These are phyloP conservation scores for Schizothorax lantsangensis DNA, from an alignment of 2,797 vertebrate genomes.

Conservation along the genomic window DNA sequence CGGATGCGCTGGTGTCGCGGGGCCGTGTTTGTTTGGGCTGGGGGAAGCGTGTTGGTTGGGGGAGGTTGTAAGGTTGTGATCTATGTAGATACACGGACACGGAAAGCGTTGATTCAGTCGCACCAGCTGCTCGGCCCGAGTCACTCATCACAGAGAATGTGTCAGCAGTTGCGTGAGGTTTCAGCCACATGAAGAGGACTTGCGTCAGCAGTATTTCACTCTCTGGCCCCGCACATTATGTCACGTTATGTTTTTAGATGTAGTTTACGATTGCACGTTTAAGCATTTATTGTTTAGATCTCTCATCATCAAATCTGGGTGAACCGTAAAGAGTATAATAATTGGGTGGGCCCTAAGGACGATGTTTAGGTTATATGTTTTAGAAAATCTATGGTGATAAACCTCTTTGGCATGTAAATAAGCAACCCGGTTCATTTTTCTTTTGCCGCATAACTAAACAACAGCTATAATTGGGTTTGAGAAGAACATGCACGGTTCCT, in stretches of 20 bases:
- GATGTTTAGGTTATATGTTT: neutral
- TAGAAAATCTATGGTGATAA: slow-evolving; percentile 9
- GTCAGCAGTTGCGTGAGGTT: slow-evolving; percentile 34
- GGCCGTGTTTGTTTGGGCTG: slow-evolving; percentile 40
- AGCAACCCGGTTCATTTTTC: slow-evolving; percentile 2
- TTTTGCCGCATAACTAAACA: neutral
- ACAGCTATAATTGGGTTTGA: slow-evolving; percentile 24
- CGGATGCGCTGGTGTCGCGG: neutral
- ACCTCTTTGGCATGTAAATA: slow-evolving; percentile 5
- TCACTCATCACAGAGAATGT: slow-evolving; percentile 33
- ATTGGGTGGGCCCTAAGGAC: neutral
- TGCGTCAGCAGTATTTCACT: slow-evolving; percentile 55
- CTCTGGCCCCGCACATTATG: slow-evolving; percentile 15
- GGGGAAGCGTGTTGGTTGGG: slow-evolving; percentile 4
- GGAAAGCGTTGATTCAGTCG: slow-evolving; percentile 46
- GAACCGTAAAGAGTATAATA: slow-evolving; percentile 31
- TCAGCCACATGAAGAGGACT: slow-evolving; percentile 34
- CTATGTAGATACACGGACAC: slow-evolving; percentile 33
- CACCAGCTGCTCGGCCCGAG: slow-evolving; percentile 53
- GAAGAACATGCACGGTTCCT: neutral
- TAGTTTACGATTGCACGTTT: neutral
- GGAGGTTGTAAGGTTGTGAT: slow-evolving; percentile 39
- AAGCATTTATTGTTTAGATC: slow-evolving; percentile 32
- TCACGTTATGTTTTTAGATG: slow-evolving; percentile 35
- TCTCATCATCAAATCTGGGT: slow-evolving; percentile 16